Base-by-base conservation (phyloP, 1,140 invertebrate species). In the Radopholus similis region DNA sequence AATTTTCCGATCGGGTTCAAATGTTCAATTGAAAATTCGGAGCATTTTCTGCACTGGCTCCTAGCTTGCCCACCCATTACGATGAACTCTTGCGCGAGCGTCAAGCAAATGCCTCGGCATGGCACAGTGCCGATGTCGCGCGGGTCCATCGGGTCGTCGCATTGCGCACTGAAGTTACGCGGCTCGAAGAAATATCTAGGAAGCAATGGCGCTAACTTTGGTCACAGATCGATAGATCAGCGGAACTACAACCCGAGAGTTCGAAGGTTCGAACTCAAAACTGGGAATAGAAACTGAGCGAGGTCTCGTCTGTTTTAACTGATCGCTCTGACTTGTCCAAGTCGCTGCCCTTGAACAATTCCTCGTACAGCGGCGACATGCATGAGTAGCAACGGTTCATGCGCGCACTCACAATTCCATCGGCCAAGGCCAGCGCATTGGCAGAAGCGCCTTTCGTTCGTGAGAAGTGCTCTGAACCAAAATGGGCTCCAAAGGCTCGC, bases 21-120 rank as follows among this genome's bases (percentile, higher is more conserved):
- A 51, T 51, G 4, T 51, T 4, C 30, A 4, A 26, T 9, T 28
- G 23, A 4, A 51, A 51, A 51, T 26, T 51, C 47, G 30, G 47
- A 9, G 9, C 47, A 51, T 51, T 51, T n/a, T n/a, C n/a, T n/a
- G n/a, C n/a, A n/a, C n/a, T n/a, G n/a, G n/a, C n/a, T n/a, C n/a
- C n/a, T n/a, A n/a, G n/a, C n/a, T n/a, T n/a, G 1, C 75, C 32
- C 54, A 76, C 71, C 71, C 72, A 73, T 73, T 28, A 74, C 58
- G 34, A 62, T 57, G 59, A 74, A 77, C 37, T 74, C 72, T 37
- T 74, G 72, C 26, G 72, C 70, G 32, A 74, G 34, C 15, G 72
- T 78, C n/a, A 74, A 54, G 60, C 72, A 74, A 32, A 74, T 74
- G 32, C 73, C 66, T 15, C 72, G 57, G 47, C 72, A 74, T 2